Evolutionary conservation across 2,797 vertebrate genomes (phyloP), one percentile per base, ranked within the genome.

Genomic region (Clarias platycephalus): DNA sequence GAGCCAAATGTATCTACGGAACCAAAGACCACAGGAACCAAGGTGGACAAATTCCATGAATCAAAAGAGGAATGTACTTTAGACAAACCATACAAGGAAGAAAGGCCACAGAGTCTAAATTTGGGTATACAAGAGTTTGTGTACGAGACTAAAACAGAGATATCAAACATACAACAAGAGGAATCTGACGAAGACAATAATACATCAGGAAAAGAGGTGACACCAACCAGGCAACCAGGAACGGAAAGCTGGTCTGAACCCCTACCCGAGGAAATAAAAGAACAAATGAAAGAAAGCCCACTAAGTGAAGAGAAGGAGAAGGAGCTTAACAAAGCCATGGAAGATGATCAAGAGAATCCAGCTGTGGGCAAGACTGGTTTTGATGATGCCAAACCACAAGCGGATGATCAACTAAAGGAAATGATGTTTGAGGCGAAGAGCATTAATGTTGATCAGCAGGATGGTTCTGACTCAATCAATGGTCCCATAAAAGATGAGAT

Each of bases 21-120:
- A 66, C 31, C 76, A 71, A 74, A 93, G 86, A 91, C 91, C 10
- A 83, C 83, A 31, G 93, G 92, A 83, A 88, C 28, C 31, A 84
- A 85, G 88, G 86, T 87, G 86, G 92, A 92, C 68, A 91, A 90
- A 88, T 91, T 87, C 86, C 89, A 90, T 85, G 86, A 89, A 82
- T 90, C 92, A 90, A 87, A 75, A 15, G 92, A 91, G 72, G 91
- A 93, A 24, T 78, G 70, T 60, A 80, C 82, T 12, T 82, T 87
- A 81, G 88, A 89, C 63, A 91, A 92, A 91, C 83, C 87, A 3
- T 90, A 91, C 62, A 93, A 91, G 89, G 94, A 95, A 88, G 93
- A 88, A 83, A 92, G 94, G 89, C 94, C 94, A 40, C 94, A 94
- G 86, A 96, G 95, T 89, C 86, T 95, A 84, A 95, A 95, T 89